Base-by-base conservation (phyloP, 2,113 vertebrate genomes). In the Otolemur garnettii region DNA sequence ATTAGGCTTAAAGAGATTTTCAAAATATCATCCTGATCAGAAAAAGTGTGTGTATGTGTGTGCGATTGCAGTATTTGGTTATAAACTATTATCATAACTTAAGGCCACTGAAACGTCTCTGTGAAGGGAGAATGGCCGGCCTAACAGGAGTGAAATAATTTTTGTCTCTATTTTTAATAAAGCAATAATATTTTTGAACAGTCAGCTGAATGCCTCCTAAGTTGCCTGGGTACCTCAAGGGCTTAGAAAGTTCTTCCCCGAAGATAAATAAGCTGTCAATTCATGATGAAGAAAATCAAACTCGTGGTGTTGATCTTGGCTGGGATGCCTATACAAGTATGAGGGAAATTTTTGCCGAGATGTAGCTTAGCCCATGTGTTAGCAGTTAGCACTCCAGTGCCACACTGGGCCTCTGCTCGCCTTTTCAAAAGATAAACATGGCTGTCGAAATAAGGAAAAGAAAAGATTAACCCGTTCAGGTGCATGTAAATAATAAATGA, bases 241-340 rank as follows among this genome's bases (percentile, higher is more conserved):
- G 98, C 98, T 99, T 98, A 98, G 97, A 98, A 98, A 98, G 97
- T 98, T 98, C 98, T 98, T 98, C 98, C 98, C 95, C 82, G 97
- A 97, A 98, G 98, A 99, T 99, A 98, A 99, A 99, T 99, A 99
- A 98, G 98, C 99, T 99, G 99, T 99, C 98, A 99, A 98, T 99
- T 99, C 98, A 98, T 98, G 98, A 98, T 98, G 98, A 98, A 98
- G 98, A 99, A 99, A 99, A 99, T 99, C 99, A 99, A 99, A 98
- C 98, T 98, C 97, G 79, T 68, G 57, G 98, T 99, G 98, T 99
- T 99, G 99, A 98, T 98, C 98, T 99, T 99, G 99, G 98, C 98
- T 72, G 87, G 96, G 96, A 88, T 74, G 93, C 97, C 97, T 92
- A 97, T 96, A 93, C 97, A 98, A 98, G 98, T 98, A 98, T 98